A percentile compares a stretch with the other conserved stretches of the same genome.
These are phyloP conservation scores for Koerneria pararmatus DNA, from an alignment of 2,888 invertebrate species.

Conservation along the genomic window DNA sequence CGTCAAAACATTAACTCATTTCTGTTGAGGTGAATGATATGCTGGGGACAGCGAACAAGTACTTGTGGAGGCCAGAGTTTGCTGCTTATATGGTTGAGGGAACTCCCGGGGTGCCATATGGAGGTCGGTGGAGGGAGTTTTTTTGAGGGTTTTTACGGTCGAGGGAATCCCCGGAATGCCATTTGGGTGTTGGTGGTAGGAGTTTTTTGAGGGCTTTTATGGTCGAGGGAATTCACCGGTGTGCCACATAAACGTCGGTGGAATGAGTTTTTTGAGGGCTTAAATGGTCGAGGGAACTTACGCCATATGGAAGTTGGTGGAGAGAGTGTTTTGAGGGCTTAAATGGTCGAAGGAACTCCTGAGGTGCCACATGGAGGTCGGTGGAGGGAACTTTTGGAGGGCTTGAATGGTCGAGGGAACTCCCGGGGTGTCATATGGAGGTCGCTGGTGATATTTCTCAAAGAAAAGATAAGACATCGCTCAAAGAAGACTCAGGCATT, in stretches of 20 bases:
- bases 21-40: conserved; percentile 41
- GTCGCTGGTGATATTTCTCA: not conserved
- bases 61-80: conserved; percentile 92
- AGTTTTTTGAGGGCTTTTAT: not conserved
- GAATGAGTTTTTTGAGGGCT: not conserved
- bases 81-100: conserved; percentile 97
- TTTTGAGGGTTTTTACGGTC: not conserved
- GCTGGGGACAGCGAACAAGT: conserved; percentile 53
- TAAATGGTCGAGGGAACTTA: not conserved
- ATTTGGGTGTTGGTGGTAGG: not conserved
- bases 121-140: conserved; percentile 63
- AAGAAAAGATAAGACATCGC: too few relatives aligned
- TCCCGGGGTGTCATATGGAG: not conserved
- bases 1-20: not conserved
- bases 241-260: conserved; percentile 64
- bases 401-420: not conserved
- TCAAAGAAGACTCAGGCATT: too few relatives aligned
- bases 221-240: conserved; percentile 68
- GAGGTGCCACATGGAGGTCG: conserved; percentile 69
- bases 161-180: not conserved
- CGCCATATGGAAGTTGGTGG: not conserved
- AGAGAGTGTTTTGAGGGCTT: too few relatives aligned
- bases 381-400: not conserved
- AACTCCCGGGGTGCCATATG: conserved; percentile 75
- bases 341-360: conserved; percentile 95